Evolutionary conservation across 2,888 invertebrate species (phyloP).

Genomic region (Pyrocoelia pectoralis): DNA sequence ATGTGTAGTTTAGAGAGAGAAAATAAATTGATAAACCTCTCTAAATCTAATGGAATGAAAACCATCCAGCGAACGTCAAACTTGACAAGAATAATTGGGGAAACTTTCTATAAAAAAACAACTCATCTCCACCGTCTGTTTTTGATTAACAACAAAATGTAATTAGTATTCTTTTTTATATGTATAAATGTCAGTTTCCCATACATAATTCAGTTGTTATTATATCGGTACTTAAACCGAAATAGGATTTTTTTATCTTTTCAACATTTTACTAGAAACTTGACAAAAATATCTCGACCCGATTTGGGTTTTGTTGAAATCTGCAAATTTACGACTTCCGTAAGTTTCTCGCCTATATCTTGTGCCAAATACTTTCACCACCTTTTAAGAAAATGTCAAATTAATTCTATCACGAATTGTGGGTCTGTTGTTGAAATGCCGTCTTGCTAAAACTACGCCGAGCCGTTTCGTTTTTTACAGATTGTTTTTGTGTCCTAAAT

Average conservation of each 20-base stretch:
- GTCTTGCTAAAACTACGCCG: no score
- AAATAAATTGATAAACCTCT: slow-evolving; percentile 10
- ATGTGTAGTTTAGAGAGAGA: slow-evolving; percentile 6
- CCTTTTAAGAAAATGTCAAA: no score
- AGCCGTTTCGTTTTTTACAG: no score
- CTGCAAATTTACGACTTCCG: neutral
- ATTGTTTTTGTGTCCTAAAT: no score
- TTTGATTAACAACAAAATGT: neutral
- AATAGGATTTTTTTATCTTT: neutral
- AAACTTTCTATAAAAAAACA: slow-evolving; percentile 2
- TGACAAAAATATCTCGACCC: slow-evolving; percentile 1
- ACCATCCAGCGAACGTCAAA: slow-evolving; percentile 10
- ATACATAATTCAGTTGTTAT: neutral
- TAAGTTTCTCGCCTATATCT: neutral
- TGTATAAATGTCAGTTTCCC: no score
- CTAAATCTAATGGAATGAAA: slow-evolving; percentile 17
- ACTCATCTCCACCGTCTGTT: neutral
- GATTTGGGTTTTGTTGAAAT: neutral
- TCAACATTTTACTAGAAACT: neutral
- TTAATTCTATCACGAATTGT: no score
- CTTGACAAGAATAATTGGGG: slow-evolving; percentile 19
- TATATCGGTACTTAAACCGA: neutral
- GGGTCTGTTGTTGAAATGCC: no score
- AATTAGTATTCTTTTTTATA: no score
- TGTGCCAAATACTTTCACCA: neutral